Percentiles rank a stretch among this genome's conserved stretches.
phyloP scores from a whole-genome alignment of 1,140 invertebrate species.

The Oedothorax gibbosus region DNA sequence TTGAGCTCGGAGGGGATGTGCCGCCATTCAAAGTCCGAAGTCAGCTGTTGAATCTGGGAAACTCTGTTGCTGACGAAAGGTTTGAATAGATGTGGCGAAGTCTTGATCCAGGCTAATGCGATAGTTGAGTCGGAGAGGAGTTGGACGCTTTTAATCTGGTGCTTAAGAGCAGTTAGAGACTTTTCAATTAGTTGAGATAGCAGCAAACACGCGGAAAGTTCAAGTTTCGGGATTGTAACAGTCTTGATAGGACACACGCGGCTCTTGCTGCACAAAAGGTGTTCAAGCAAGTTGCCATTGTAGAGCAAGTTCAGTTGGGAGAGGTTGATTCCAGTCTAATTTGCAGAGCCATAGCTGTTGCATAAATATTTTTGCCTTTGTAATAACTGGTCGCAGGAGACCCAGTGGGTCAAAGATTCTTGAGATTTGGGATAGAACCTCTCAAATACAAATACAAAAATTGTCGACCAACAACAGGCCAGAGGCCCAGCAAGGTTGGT shows the following conservation, averaged over 20 bases:
- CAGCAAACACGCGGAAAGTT: background rate
- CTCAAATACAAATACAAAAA: no score
- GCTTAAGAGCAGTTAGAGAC: background rate
- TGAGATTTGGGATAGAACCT: no score
- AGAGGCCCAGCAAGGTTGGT: no score
- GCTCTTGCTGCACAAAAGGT: background rate
- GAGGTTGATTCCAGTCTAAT: background rate
- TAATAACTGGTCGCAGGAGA: background rate
- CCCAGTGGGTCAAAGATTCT: background rate
- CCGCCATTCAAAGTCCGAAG: background rate
- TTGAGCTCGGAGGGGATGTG: background rate
- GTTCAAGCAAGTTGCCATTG: conserved; percentile 1
- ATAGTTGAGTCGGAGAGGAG: background rate
- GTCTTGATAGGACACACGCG: background rate
- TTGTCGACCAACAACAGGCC: no score
- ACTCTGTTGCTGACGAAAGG: background rate
- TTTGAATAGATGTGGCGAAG: background rate
- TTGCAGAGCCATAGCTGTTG: background rate
- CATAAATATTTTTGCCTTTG: conserved; percentile 8
- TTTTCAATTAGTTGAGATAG: background rate
- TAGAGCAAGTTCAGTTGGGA: background rate
- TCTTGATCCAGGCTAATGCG: background rate
- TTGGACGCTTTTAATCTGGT: background rate
- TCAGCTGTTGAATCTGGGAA: background rate
- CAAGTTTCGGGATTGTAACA: background rate